Base-by-base conservation (phyloP, 2,113 vertebrate genomes). In the Cardinalis cardinalis region DNA sequence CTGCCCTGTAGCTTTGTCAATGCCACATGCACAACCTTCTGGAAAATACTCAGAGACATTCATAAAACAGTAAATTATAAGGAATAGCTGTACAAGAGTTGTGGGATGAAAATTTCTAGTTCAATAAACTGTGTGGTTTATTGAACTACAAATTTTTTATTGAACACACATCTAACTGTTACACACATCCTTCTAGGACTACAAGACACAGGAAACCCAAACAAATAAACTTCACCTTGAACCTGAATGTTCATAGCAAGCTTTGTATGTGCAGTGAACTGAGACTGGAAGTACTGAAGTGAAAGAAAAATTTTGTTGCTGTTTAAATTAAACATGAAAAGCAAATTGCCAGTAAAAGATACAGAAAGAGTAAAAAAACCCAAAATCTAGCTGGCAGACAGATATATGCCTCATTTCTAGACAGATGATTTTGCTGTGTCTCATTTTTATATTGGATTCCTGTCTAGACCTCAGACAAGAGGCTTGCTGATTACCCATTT, bases 381-480 rank as follows among this genome's bases (percentile, higher is more conserved):
- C 20, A 53, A 74, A 60, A 40, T 59, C 34, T 71, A 52, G 8
- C 40, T 86, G 44, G 21, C 74, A 92, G 52, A 70, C 40, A 91
- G 61, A 68, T n/a, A 86, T 63, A 52, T 19, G 40, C 18, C 12
- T 66, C 15, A 0, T 90, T 78, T 71, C 72, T 69, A 74, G 78
- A 78, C 40, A 29, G 34, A 46, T 91, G 43, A 78, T 81, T 94
- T 84, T 86, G 46, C 64, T 88, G 41, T 76, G 44, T 91, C 31
- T 91, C 34, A 68, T 68, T 90, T 95, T 91, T 71, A 18, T 64
- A 65, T 63, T 68, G 34, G n/a, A 84, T 71, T 84, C 17, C 53
- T 48, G 86, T 92, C 84, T 94, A 92, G 73, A 84, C 70, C 31
- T 88, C 65, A 90, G 41, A 87, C 41, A 94, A 93, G 61, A 95